Conservation (phyloP, 2,797 vertebrate species). For the Pelobates cultripes region DNA sequence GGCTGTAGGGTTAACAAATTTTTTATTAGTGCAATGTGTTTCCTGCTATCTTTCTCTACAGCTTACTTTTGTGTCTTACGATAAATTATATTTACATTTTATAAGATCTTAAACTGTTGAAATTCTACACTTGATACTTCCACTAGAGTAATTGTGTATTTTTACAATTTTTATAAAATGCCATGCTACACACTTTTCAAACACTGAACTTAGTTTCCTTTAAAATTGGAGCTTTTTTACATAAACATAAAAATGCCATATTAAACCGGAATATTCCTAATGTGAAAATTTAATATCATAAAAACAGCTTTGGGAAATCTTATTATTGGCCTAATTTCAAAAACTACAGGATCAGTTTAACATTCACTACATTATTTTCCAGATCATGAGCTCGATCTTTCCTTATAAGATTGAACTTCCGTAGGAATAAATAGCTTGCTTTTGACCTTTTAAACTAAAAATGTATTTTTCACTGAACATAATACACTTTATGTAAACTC, state of each 20-base stretch:
- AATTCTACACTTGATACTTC: constrained; percentile 18
- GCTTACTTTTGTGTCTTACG: constrained; percentile 32
- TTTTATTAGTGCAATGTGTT: constrained; percentile 26
- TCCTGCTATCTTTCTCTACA: constrained; percentile 31
- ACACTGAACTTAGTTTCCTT: constrained; percentile 8
- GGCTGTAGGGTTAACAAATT: not conserved
- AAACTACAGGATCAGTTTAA: constrained; percentile 46
- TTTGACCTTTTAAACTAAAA: constrained; percentile 51
- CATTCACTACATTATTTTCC: constrained; percentile 48
- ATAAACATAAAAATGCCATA: constrained; percentile 46
- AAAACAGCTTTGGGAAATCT: constrained; percentile 54
- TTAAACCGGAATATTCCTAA: constrained; percentile 43
- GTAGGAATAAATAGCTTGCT: constrained; percentile 38
- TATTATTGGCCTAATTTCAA: constrained; percentile 40
- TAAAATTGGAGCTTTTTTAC: constrained; percentile 16
- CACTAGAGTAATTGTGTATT: constrained; percentile 32
- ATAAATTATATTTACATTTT: constrained; percentile 16
- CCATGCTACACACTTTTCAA: not conserved
- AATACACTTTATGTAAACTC: not conserved
- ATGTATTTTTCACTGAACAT: constrained; percentile 26
- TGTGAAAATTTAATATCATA: constrained; percentile 48
- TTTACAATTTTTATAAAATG: constrained; percentile 21
- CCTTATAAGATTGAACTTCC: constrained; percentile 51
- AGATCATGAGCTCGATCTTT: constrained; percentile 41
- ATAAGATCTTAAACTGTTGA: constrained; percentile 19